phyloP scores from a whole-genome alignment of 2,113 vertebrate genomes.

The Boleophthalmus pectinirostris region DNA sequence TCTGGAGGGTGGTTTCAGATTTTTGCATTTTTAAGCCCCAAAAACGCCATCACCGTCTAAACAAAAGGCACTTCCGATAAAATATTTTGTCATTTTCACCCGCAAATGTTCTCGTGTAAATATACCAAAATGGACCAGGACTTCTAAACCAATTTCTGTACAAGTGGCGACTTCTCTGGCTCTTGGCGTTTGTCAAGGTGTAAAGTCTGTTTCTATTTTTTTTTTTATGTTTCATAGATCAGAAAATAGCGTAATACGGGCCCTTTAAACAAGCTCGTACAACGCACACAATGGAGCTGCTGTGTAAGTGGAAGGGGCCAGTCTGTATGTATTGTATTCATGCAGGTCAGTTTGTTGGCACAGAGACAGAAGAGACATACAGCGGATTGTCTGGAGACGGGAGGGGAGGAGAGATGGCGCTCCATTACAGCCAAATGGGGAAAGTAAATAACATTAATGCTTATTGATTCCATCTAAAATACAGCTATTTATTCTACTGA shows the following conservation, averaged over 20 bases:
- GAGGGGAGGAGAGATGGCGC: constrained; percentile 12
- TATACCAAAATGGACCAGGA: too few relatives aligned
- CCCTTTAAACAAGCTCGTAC: not conserved
- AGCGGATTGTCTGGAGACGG: not conserved
- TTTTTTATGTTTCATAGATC: too few relatives aligned
- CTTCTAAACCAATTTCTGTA: too few relatives aligned
- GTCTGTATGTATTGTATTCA: not conserved
- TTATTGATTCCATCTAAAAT: constrained; percentile 45
- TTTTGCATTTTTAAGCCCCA: too few relatives aligned
- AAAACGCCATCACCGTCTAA: too few relatives aligned
- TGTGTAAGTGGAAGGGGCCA: not conserved
- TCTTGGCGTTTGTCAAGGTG: too few relatives aligned
- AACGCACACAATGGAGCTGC: not conserved
- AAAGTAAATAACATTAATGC: constrained; percentile 52
- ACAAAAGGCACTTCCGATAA: too few relatives aligned
- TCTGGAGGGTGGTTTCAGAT: too few relatives aligned
- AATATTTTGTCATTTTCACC: too few relatives aligned
- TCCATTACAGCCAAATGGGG: constrained; percentile 30
- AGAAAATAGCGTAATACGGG: not conserved
- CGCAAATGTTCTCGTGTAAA: too few relatives aligned
- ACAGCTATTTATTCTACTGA: constrained; percentile 42
- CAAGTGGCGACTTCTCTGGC: too few relatives aligned
- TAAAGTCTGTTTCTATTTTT: too few relatives aligned
- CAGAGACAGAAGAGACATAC: not conserved
- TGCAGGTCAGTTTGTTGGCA: constrained; percentile 22